These are phyloP conservation scores for Lycocorax pyrrhopterus DNA, from an alignment of 2,113 vertebrate genomes.

Conservation along the genomic window DNA sequence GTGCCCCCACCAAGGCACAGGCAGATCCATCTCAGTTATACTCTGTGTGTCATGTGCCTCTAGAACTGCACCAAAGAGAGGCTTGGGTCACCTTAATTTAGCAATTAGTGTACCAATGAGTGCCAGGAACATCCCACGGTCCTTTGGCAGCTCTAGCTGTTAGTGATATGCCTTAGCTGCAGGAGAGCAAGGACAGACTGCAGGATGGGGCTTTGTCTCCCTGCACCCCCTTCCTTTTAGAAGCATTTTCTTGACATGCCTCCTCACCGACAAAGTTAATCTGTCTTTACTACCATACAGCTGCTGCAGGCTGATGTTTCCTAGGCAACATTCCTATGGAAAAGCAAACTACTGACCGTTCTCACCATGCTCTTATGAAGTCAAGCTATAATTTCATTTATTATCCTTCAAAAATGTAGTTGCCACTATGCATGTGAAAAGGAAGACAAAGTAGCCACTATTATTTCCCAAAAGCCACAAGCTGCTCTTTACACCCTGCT, in stretches of 20 bases:
- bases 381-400: neutral
- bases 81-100: neutral
- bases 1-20: fast-evolving
- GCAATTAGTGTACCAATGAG: neutral
- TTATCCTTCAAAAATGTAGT: neutral
- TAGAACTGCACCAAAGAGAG: neutral
- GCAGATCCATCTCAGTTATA: neutral
- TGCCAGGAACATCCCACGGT: neutral
- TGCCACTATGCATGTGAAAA: neutral
- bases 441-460: neutral
- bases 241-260: neutral
- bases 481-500: neutral
- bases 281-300: neutral
- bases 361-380: neutral
- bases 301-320: conserved; percentile 9
- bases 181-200: neutral
- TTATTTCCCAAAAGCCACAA: neutral
- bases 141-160: neutral
- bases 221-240: neutral
- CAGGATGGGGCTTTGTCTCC: neutral
- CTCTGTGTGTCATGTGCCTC: neutral
- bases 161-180: neutral
- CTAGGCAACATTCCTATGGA: conserved; percentile 36
- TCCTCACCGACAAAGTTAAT: neutral
- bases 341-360: neutral